These are phyloP conservation scores for Crax fasciolata DNA, from an alignment of 2,797 vertebrate species.

Conservation along the genomic window DNA sequence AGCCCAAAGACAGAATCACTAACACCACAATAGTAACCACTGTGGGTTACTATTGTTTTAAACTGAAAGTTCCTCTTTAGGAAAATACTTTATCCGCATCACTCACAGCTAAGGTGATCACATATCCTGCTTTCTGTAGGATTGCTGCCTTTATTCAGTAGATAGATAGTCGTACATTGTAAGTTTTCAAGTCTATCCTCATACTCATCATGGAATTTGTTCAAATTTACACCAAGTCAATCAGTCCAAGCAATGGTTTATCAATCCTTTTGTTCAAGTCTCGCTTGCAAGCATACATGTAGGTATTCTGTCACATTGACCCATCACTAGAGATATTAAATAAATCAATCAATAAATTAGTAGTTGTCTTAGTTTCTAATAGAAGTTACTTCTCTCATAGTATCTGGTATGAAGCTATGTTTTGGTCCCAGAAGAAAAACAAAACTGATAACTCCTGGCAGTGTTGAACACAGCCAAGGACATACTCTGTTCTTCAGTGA, in stretches of 20 bases:
- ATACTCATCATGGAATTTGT: not conserved
- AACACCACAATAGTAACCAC: not conserved
- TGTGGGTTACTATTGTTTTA: not conserved
- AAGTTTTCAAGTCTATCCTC: not conserved
- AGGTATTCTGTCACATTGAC: not conserved
- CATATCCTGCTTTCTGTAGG: not conserved
- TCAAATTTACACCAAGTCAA: not conserved
- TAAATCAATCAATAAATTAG: not conserved
- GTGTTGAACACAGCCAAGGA: too few relatives aligned
- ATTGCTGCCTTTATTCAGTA: not conserved
- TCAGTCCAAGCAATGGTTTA: accelerated
- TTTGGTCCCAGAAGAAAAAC: too few relatives aligned
- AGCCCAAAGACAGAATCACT: not conserved
- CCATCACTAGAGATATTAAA: not conserved
- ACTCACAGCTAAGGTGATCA: not conserved
- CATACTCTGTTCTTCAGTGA: too few relatives aligned
- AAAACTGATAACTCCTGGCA: too few relatives aligned
- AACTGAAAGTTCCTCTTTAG: not conserved
- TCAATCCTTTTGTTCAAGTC: not conserved
- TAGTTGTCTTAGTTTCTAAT: too few relatives aligned
- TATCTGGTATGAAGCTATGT: too few relatives aligned
- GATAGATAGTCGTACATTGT: not conserved
- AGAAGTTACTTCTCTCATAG: too few relatives aligned
- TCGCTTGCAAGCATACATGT: not conserved
- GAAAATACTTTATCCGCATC: not conserved